Conservation (phyloP, 1,140 invertebrate species). For the Lethrus apterus region DNA sequence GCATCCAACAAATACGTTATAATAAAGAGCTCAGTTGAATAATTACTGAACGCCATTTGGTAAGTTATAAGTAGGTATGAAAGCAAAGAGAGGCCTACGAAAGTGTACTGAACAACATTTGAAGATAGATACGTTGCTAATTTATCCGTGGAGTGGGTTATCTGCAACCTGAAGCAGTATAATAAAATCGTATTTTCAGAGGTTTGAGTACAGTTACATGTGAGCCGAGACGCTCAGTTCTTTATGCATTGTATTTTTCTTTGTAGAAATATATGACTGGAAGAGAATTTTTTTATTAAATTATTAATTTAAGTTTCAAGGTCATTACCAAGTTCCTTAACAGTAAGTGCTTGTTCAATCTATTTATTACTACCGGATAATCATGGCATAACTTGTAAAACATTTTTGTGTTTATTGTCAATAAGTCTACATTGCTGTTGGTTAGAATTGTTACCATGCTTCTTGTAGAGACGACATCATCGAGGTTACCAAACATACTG, state of each 20-base stretch:
- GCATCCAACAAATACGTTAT: conserved; percentile 10
- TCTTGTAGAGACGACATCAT: conserved; percentile 8
- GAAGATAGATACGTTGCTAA: too few relatives aligned
- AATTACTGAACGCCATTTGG: conserved; percentile 12
- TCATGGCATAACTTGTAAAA: conserved; percentile 5
- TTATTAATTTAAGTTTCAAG: neutral
- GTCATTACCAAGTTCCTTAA: too few relatives aligned
- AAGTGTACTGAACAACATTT: neutral
- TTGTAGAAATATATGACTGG: neutral
- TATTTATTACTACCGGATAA: conserved; percentile 11
- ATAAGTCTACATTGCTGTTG: conserved; percentile 6
- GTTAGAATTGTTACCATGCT: conserved; percentile 13
- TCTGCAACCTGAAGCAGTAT: too few relatives aligned
- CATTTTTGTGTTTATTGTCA: conserved; percentile 9
- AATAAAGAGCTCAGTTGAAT: neutral
- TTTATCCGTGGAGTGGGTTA: too few relatives aligned
- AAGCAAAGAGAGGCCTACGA: neutral
- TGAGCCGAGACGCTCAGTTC: too few relatives aligned
- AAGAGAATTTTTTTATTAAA: conserved; percentile 1
- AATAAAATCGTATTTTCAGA: too few relatives aligned
- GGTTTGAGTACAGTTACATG: too few relatives aligned
- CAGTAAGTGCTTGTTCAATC: conserved; percentile 2
- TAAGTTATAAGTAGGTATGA: conserved; percentile 6
- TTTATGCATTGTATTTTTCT: too few relatives aligned
- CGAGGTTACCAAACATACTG: conserved; percentile 18